Evolutionary conservation across 2,888 invertebrate genomes (phyloP).

Genomic region (Drosophila subquinaria): DNA sequence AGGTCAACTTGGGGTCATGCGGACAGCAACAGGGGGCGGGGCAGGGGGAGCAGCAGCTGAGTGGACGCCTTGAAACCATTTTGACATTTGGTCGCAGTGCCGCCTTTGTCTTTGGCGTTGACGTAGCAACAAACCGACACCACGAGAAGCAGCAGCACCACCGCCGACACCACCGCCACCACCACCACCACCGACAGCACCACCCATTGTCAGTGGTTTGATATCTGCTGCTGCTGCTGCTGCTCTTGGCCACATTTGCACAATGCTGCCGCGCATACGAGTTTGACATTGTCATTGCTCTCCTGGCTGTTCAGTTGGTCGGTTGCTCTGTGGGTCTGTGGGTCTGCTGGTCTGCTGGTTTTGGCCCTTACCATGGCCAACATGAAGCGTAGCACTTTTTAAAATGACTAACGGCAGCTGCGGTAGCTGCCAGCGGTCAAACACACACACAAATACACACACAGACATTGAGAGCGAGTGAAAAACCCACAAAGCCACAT

Average conservation of each 20-base stretch:
- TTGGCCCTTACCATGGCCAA: constrained; percentile 43
- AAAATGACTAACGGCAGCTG: constrained; percentile 75
- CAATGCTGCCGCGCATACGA: constrained; percentile 62
- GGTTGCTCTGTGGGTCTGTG: background rate
- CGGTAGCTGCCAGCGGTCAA: constrained; percentile 57
- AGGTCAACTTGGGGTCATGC: constrained; percentile 74
- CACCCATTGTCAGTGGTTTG: constrained; percentile 28
- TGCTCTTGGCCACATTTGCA: constrained; percentile 52
- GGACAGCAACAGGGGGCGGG: constrained; percentile 1
- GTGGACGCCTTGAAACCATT: constrained; percentile 66
- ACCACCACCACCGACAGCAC: constrained; percentile 20
- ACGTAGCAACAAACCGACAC: constrained; percentile 53
- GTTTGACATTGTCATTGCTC: constrained; percentile 63
- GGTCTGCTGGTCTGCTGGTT: background rate
- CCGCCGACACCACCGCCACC: constrained; percentile 8
- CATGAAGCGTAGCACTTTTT: constrained; percentile 57
- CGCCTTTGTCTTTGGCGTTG: constrained; percentile 79
- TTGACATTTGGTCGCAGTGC: constrained; percentile 69
- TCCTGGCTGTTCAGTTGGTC: background rate
- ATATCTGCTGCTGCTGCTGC: constrained; percentile 9
- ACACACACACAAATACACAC: constrained; percentile 37
- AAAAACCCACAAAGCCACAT: constrained; percentile 79
- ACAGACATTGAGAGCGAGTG: constrained; percentile 2
- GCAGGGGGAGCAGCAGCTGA: background rate
- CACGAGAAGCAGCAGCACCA: constrained; percentile 1